These are phyloP conservation scores for Riptortus pedestris DNA, from an alignment of 1,140 invertebrate species.

Conservation along the genomic window DNA sequence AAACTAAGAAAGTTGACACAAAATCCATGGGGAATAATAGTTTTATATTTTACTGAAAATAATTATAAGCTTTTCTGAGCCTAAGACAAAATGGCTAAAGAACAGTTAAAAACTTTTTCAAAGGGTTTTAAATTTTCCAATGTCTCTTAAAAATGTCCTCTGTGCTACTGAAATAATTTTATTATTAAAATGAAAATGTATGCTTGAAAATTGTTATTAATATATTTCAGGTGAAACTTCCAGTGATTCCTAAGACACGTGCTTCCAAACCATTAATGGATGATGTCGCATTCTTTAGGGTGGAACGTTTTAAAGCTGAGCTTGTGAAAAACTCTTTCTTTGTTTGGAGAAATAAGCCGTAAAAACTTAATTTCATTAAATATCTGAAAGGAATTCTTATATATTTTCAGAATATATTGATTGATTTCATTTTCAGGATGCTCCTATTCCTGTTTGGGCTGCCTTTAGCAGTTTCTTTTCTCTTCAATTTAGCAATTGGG, in stretches of 20 bases:
- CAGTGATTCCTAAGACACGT: background rate
- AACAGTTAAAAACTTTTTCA: too few relatives aligned
- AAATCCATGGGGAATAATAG: too few relatives aligned
- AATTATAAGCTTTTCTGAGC: too few relatives aligned
- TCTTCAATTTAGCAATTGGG: constrained; percentile 29
- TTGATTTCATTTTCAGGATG: constrained; percentile 23
- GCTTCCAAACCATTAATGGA: background rate
- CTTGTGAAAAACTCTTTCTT: constrained; percentile 32
- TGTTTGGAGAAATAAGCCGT: constrained; percentile 48
- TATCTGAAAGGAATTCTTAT: too few relatives aligned
- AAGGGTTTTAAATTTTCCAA: too few relatives aligned
- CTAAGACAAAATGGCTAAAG: too few relatives aligned
- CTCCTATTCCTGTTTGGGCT: constrained; percentile 27
- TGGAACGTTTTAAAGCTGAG: constrained; percentile 31
- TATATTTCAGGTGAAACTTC: background rate
- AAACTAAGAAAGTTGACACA: too few relatives aligned
- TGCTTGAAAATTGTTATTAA: background rate
- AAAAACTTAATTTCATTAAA: constrained; percentile 29
- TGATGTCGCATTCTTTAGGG: constrained; percentile 16
- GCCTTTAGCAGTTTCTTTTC: constrained; percentile 26
- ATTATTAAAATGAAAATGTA: too few relatives aligned
- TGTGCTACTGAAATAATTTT: too few relatives aligned
- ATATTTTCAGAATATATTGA: background rate
- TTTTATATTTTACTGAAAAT: too few relatives aligned
- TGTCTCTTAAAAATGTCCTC: too few relatives aligned